A percentile compares a stretch with the other conserved stretches of the same genome.
phyloP scores from a whole-genome alignment of 2,113 vertebrate species.

The Phylloscopus whistleri region DNA sequence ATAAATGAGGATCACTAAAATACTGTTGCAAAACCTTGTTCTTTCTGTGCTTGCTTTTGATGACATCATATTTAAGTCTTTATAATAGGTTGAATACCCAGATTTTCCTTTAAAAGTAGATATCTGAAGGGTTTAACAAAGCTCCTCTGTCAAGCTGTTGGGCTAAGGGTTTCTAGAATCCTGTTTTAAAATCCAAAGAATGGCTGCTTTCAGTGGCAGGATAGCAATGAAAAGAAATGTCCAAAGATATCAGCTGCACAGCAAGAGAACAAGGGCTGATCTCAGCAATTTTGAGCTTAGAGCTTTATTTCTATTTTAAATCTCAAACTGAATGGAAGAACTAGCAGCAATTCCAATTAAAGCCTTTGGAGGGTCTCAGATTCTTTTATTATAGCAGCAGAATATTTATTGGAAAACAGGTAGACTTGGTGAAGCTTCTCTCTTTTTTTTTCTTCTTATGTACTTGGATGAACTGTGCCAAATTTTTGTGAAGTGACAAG shows the following conservation, averaged over 20 bases:
- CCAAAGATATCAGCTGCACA: constrained; percentile 51
- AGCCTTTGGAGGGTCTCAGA: not conserved
- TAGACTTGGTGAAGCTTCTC: not conserved
- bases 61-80: constrained; percentile 36
- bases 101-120: constrained; percentile 32
- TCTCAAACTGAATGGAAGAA: not conserved
- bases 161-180: constrained; percentile 8
- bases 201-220: constrained; percentile 52
- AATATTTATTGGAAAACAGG: not conserved
- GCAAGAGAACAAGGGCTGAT: constrained; percentile 25
- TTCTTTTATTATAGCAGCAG: not conserved
- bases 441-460: not conserved
- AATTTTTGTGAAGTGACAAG: not conserved
- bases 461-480: not conserved
- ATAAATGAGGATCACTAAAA: constrained; percentile 15
- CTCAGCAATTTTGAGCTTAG: constrained; percentile 6
- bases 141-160: constrained; percentile 39
- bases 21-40: not conserved
- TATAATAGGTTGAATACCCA: constrained; percentile 27
- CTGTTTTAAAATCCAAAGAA: constrained; percentile 39
- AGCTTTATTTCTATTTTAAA: constrained; percentile 14
- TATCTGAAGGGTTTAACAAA: constrained; percentile 52
- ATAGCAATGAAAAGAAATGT: constrained; percentile 40
- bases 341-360: not conserved
- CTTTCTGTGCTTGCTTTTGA: constrained; percentile 4